Evolutionary conservation across 37 sponge, comb jelly and placozoan species (phyloP), one percentile per base, ranked within the genome.

Genomic region (Aplysina aerophoba): DNA sequence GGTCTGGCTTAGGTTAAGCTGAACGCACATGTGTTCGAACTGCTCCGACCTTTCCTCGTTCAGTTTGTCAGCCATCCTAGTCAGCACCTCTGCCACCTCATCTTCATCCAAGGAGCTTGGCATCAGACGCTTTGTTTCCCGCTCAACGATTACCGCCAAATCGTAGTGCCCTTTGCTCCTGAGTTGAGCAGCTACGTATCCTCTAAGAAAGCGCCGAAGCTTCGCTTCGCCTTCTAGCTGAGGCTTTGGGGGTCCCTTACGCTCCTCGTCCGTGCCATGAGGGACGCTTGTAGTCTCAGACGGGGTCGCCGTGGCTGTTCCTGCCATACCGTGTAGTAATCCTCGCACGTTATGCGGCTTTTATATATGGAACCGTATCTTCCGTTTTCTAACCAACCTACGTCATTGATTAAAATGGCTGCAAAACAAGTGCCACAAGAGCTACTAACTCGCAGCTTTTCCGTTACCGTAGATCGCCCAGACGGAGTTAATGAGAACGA

Each of bases 171-270:
- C 54, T 14, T 75, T 41, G 13, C 41, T 44, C 25, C 78, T 75
- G 16, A 75, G 37, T 36, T 40, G 20, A 36, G 78, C 53, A 16
- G 78, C 13, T 21, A 75, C 78, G 25, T 40, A 75, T 5, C 21
- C 54, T 50, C 78, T 40, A 17, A 75, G 40, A 75, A 75, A 17
- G 25, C 54, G 20, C 37, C 54, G 44, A 6, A 75, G 33, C 2
- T 75, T 75, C 2, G 78, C 78, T 24, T 75, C 78, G 22, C 22
- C 53, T 36, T 75, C 17, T 1, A 75, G n/a, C 4, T 44, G 50
- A 44, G 50, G 50, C 50, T 44, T 44, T 3, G 50, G 50, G 3
- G 50, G 50, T 44, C 50, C 50, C 3, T 44, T 44, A 3, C 50
- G 3, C 50, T 44, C 50, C 3, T 44, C 50, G 50, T 8, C 50